phyloP scores from a whole-genome alignment of 2,797 vertebrate genomes.

The Falco rusticolus region DNA sequence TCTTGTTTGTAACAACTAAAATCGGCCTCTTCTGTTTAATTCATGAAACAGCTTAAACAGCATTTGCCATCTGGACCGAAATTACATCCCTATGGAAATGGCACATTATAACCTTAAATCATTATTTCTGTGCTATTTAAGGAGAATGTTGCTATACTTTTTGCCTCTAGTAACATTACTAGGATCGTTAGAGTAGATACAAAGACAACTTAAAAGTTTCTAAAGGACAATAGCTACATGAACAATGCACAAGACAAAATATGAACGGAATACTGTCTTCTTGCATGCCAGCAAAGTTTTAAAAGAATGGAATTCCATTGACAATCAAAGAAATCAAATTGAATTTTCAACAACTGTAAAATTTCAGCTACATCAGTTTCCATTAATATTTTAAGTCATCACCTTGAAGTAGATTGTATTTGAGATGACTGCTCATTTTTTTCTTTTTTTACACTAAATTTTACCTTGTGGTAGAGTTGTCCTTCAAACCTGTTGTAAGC shows the following conservation, averaged over 20 bases:
- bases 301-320: background rate
- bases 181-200: background rate
- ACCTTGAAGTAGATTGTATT: background rate
- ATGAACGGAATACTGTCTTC: background rate
- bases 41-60: conserved; percentile 32
- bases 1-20: conserved; percentile 14
- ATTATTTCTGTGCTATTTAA: conserved; percentile 28
- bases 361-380: background rate
- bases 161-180: background rate
- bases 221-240: background rate
- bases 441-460: background rate
- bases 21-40: conserved; percentile 4
- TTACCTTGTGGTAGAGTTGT: background rate
- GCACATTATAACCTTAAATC: conserved; percentile 27
- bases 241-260: background rate
- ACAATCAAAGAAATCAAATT: background rate
- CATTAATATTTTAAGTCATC: background rate
- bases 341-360: background rate
- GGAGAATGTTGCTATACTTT: background rate
- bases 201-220: background rate
- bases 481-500: background rate
- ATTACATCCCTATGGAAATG: conserved; percentile 32
- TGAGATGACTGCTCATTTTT: background rate
- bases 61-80: conserved; percentile 45
- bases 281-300: background rate